Evolutionary conservation across 2,113 vertebrate genomes (phyloP), one percentile per base, ranked within the genome.

Genomic region (Aythya baeri): DNA sequence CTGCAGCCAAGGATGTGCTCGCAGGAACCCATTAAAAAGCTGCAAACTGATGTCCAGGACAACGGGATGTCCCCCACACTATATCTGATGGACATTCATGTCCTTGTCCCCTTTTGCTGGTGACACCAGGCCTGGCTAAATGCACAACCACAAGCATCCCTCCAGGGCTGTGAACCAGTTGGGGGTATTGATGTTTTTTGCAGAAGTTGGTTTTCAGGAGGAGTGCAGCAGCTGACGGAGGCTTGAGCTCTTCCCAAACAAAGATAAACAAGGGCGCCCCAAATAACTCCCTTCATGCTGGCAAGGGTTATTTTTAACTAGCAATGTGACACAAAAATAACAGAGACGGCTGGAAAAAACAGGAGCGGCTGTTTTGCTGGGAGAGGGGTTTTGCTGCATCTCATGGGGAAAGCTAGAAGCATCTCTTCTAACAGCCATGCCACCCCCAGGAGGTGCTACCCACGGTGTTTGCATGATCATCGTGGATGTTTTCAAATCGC

Each of bases 211-310:
- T 82, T 95, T 93, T 85, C 73, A 62, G 72, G 68, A 80, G 52
- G 80, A 88, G 78, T 71, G 62, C 81, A 46, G 62, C 72, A 86
- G 85, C 84, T 92, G 87, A 95, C 59, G 21, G 61, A 26, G 54
- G 74, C 0, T 6, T 54, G 58, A 1, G 32, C 83, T 93, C 77
- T 76, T 93, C 86, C 85, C 92, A 95, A 96, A 93, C 82, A 88
- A 91, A 97, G 93, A 93, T 86, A 97, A 96, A 96, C 76, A 94
- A 88, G 95, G 84, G 70, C 74, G 72, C 94, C 84, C 90, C 86
- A 97, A 94, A 97, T 95, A 94, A 94, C 79, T 78, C 62, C 1
- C 11, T 92, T 94, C 88, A 89, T 94, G 91, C 46, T 92, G 88
- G 91, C 67, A 90, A 91, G 52, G 87, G 59, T 65, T 92, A 95